Evolutionary conservation across 2,113 vertebrate genomes (phyloP), one percentile per base, ranked within the genome.

Genomic region (Rhabdornis inornatus): DNA sequence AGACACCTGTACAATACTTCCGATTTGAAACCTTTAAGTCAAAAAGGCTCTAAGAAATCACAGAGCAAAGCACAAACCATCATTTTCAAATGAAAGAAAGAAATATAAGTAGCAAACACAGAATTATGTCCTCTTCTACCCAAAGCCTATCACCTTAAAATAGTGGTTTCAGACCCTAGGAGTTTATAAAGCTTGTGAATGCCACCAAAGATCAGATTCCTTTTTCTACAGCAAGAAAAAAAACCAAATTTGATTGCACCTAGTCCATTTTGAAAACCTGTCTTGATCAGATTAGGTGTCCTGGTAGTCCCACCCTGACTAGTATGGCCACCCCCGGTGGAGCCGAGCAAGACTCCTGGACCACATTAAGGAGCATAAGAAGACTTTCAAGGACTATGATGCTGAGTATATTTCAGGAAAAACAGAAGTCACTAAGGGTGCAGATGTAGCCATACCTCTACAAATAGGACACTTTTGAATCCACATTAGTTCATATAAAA

Each of bases 251-350:
- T 25, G 6, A 76, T 35, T 42, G 13, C 11, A 72, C 6, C 8
- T 16, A 77, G 7, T 33, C 14, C 17, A 28, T 21, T 87, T 15
- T 47, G 40, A 59, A 79, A 83, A 76, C 15, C 21, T 53, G 4
- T 39, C 35, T 57, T 53, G 6, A 47, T 69, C 28, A 65, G 33
- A 78, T 33, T 18, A 77, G 42, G 74, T 11, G 40, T 17, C 28
- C 65, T 25, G 2, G 12, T 25, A 71, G 24, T 40, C 15, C 22
- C 47, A 76, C 5, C 10, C 10, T 3, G 5, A 50, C 3, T 2
- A 3, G 27, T 18, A 60, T 6, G 25, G 13, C 24, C 13, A 81
- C 1, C 3, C 3, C 2, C 17, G 0, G 17, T 0, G 2, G 19
- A 75, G 11, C 11, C 17, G 27, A 69, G 25, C 25, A 56, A 56